Evolutionary conservation across 2,797 vertebrate species (phyloP), one percentile per base, ranked within the genome.

Genomic region (Lutra lutra): DNA sequence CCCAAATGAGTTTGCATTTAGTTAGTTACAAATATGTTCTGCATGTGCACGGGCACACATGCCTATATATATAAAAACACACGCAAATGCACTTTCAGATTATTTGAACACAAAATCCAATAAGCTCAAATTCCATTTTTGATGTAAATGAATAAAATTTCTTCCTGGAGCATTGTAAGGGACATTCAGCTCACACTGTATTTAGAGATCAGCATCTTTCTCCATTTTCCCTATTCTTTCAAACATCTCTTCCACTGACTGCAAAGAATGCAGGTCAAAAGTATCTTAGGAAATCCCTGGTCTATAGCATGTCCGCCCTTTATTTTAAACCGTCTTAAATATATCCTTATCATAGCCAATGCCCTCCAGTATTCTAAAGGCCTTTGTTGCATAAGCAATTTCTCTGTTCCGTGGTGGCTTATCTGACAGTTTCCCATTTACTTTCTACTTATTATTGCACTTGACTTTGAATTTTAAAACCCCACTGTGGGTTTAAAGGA

Each of bases 391-490:
- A 64, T 91, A 96, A 90, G 94, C 87, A 83, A 66, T 97, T 95
- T 94, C 86, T 73, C 77, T 38, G 2, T 84, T 83, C 95, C 10
- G 0, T 14, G 23, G 66, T 72, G 40, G 79, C 94, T 97, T 95
- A 88, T 95, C 95, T 93, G 97, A 89, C 97, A 97, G 93, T 75
- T 98, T 96, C 82, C 88, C 94, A 95, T 97, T 97, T 97, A 95
- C 94, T 70, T 92, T 93, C 96, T 84, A 60, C 85, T 92, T 95
- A 89, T 68, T 95, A 95, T 46, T 86, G 56, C 40, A 66, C 88
- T 96, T 1, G 7, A 84, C 80, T 97, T 96, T 95, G 87, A 97
- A 96, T 97, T 96, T 95, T 90, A 97, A 98, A 97, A 84, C 89
- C 89, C 91, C 68, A 70, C 64, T 91, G 97, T 93, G 95, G 80